Percentiles rank a stretch among this genome's conserved stretches.
Evolutionary conservation across 2,797 vertebrate species (phyloP).

Genomic region (Spatula clypeata): DNA sequence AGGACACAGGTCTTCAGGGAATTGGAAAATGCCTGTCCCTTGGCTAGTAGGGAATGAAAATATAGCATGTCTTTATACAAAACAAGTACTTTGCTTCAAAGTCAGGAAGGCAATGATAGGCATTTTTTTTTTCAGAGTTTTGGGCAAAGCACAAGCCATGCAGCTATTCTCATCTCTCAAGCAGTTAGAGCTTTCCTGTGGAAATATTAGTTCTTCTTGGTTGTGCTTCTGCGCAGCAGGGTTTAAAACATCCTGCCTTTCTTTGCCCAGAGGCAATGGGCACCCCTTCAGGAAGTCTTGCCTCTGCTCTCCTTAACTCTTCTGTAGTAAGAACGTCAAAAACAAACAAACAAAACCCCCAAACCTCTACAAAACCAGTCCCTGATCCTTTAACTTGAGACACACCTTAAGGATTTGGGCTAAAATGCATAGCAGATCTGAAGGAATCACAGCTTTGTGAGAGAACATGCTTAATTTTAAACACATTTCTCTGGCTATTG

Average conservation of each 20-base stretch:
- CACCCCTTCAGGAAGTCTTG: neutral
- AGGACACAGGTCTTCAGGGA: neutral
- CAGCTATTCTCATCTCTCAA: neutral
- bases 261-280: neutral
- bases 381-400: neutral
- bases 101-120: rapidly evolving
- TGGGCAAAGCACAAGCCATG: neutral
- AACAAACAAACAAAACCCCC: no score
- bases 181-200: neutral
- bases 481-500: neutral
- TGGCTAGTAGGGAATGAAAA: neutral
- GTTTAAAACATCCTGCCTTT: neutral
- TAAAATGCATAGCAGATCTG: neutral
- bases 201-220: neutral
- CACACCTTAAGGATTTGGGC: neutral
- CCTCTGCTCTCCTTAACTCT: neutral
- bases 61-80: neutral
- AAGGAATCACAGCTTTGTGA: neutral
- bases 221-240: neutral
- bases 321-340: neutral
- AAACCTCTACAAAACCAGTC: no score
- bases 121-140: neutral
- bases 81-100: neutral
- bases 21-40: neutral
- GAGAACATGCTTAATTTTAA: neutral